Conservation (phyloP, 2,113 vertebrate genomes). For the Pao palembangensis region DNA sequence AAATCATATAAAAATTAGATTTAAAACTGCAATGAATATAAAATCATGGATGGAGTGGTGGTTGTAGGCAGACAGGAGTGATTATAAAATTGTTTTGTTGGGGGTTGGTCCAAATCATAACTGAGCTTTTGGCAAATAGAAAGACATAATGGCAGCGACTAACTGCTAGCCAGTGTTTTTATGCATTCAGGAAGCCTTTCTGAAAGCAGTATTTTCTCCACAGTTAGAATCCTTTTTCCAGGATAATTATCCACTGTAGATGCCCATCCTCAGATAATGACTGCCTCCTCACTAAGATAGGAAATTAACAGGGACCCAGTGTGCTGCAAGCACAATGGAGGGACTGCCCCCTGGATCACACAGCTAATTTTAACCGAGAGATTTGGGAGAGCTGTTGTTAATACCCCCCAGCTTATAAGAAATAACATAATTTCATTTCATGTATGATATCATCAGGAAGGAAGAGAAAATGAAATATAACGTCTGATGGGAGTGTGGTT, state of each 20-base stretch:
- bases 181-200: slow-evolving; percentile 42
- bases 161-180: slow-evolving; percentile 55
- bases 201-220: slow-evolving; percentile 66
- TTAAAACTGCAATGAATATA: slow-evolving; percentile 60
- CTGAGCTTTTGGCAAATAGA: slow-evolving; percentile 41
- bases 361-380: slow-evolving; percentile 64
- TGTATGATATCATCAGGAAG: slow-evolving; percentile 61
- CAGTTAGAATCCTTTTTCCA: slow-evolving; percentile 69
- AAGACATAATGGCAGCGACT: slow-evolving; percentile 51
- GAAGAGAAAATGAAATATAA: slow-evolving; percentile 44
- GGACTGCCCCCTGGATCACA: slow-evolving; percentile 56
- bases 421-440: slow-evolving; percentile 68
- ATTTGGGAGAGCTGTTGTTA: slow-evolving; percentile 47
- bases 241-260: slow-evolving; percentile 75
- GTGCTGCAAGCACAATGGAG: slow-evolving; percentile 61
- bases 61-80: slow-evolving; percentile 1
- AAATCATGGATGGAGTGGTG: slow-evolving; percentile 32
- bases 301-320: slow-evolving; percentile 70
- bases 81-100: slow-evolving; percentile 54
- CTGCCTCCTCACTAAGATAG: slow-evolving; percentile 69
- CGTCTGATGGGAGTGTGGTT: slow-evolving; percentile 11
- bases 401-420: slow-evolving; percentile 49
- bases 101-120: slow-evolving; percentile 51
- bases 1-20: slow-evolving; percentile 66
- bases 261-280: slow-evolving; percentile 75